Percentiles rank a stretch among this genome's conserved stretches.
Evolutionary conservation across 2,888 invertebrate genomes (phyloP).

Genomic region (Carabus problematicus): DNA sequence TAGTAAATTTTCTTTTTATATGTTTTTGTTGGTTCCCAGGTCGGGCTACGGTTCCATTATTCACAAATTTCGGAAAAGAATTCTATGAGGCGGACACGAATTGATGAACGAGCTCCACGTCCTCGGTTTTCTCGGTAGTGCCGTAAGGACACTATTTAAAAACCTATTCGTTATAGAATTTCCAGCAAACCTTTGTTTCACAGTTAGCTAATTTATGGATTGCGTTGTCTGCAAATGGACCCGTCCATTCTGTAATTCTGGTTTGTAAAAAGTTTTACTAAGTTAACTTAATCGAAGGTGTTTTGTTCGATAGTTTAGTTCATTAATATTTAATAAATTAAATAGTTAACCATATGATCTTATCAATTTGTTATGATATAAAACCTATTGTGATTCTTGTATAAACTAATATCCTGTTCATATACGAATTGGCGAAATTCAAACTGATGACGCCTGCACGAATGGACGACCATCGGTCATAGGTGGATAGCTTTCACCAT

Average conservation of each 20-base stretch:
- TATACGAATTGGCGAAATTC: neutral
- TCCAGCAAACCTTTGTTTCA: constrained; percentile 28
- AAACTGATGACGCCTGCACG: too few species aligned
- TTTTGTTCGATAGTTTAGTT: too few species aligned
- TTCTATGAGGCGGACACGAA: constrained; percentile 54
- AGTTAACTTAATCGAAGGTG: neutral
- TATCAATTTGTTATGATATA: neutral
- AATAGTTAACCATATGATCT: neutral
- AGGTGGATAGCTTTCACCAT: constrained; percentile 1
- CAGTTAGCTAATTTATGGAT: constrained; percentile 32
- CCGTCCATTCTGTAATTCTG: constrained; percentile 7
- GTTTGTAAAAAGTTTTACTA: neutral
- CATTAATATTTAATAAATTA: too few species aligned
- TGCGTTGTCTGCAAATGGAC: neutral
- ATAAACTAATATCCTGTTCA: too few species aligned
- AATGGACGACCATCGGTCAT: neutral
- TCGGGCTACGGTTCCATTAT: constrained; percentile 53
- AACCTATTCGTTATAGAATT: constrained; percentile 26
- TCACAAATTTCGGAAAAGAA: constrained; percentile 55
- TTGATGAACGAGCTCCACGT: constrained; percentile 53
- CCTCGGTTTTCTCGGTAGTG: constrained; percentile 22
- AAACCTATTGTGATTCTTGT: neutral
- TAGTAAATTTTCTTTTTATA: constrained; percentile 57
- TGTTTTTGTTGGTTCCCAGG: constrained; percentile 52
- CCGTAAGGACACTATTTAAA: constrained; percentile 38